phyloP scores from a whole-genome alignment of 2,797 vertebrate species.

The Urosaurus nigricauda region DNA sequence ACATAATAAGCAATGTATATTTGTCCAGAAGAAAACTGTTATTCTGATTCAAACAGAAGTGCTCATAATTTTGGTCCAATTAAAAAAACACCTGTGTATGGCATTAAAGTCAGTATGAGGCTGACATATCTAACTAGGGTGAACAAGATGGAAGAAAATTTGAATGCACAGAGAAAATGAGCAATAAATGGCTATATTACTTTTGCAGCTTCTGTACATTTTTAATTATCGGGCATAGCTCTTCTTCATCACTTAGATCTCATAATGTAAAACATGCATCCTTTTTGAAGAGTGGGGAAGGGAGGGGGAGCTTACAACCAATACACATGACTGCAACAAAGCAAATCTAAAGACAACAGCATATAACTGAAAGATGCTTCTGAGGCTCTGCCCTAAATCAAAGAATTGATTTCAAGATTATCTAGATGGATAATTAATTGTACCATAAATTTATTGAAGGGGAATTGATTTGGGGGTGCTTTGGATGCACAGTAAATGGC shows the following conservation, averaged over 20 bases:
- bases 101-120: background rate
- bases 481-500: background rate
- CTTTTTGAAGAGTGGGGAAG: background rate
- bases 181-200: background rate
- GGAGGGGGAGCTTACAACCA: background rate
- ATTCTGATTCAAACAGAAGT: background rate
- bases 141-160: background rate
- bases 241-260: background rate
- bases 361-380: background rate
- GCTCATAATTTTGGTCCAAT: background rate
- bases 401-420: constrained; percentile 3
- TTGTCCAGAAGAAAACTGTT: background rate
- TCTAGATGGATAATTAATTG: background rate
- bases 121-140: background rate
- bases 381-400: background rate
- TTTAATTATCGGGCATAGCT: background rate
- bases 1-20: background rate
- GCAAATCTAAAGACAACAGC: background rate
- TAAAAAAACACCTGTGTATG: background rate
- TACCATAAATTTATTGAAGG: background rate
- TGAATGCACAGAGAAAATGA: background rate
- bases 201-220: background rate
- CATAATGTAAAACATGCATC: background rate
- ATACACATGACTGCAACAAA: background rate
- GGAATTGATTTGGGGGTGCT: background rate